phyloP scores from a whole-genome alignment of 2,888 invertebrate genomes.

The Perizoma flavofasciatum region DNA sequence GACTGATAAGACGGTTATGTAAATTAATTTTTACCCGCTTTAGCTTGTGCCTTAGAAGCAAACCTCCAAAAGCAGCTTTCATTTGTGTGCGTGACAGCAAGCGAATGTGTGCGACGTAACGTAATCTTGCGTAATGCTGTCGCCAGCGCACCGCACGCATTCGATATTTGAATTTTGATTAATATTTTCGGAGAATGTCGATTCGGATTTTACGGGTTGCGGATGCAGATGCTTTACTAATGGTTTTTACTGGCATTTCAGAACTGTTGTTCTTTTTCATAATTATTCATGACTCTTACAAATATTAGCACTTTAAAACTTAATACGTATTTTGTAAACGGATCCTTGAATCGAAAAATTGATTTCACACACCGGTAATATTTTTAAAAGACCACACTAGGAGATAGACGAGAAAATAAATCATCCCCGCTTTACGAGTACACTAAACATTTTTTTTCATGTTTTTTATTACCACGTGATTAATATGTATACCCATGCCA shows the following conservation, averaged over 20 bases:
- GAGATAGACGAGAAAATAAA: too few relatives aligned
- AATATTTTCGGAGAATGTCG: slow-evolving; percentile 38
- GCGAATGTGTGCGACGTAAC: slow-evolving; percentile 57
- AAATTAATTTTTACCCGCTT: slow-evolving; percentile 19
- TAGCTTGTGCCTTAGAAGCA: slow-evolving; percentile 45
- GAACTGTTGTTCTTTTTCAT: neutral
- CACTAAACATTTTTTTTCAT: too few relatives aligned
- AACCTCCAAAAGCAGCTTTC: slow-evolving; percentile 56
- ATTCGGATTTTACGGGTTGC: slow-evolving; percentile 17
- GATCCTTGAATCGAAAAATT: too few relatives aligned
- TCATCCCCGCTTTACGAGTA: too few relatives aligned
- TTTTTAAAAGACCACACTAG: too few relatives aligned
- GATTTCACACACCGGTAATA: too few relatives aligned
- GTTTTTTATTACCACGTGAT: too few relatives aligned
- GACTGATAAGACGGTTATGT: too few relatives aligned
- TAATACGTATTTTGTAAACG: too few relatives aligned
- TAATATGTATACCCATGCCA: too few relatives aligned
- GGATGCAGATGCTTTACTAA: slow-evolving; percentile 17
- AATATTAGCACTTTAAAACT: too few relatives aligned
- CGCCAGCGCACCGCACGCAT: slow-evolving; percentile 47
- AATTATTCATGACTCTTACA: too few relatives aligned
- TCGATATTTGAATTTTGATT: slow-evolving; percentile 51
- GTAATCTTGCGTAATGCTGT: slow-evolving; percentile 69
- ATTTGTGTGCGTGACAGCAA: slow-evolving; percentile 52
- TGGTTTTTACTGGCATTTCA: slow-evolving; percentile 6